Percentiles rank a stretch among this genome's conserved stretches.
phyloP scores from a whole-genome alignment of 2,888 invertebrate species.

The Rhopalosiphum nymphaeae region DNA sequence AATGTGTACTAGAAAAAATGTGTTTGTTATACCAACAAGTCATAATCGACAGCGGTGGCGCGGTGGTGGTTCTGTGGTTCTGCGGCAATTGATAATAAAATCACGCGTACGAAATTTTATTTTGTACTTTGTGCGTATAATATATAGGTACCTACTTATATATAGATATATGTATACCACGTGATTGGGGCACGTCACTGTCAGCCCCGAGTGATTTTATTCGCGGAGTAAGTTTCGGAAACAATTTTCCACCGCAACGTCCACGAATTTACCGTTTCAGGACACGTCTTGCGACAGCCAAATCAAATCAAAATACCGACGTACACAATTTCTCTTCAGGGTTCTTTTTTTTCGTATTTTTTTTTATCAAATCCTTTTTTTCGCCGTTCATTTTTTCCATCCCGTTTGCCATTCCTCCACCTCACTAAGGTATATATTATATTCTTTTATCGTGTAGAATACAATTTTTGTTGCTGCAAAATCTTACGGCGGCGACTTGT shows the following conservation, averaged over 20 bases:
- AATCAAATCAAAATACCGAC: slow-evolving; percentile 64
- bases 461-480: slow-evolving; percentile 10
- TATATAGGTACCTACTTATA: neutral
- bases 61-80: neutral
- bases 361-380: neutral
- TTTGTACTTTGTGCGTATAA: neutral
- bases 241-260: slow-evolving; percentile 54
- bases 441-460: neutral
- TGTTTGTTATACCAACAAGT: neutral
- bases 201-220: slow-evolving; percentile 59
- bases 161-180: slow-evolving; percentile 7
- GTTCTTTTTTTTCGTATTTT: neutral
- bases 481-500: slow-evolving; percentile 23
- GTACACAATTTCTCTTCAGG: slow-evolving; percentile 36
- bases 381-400: slow-evolving; percentile 15
- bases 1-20: neutral
- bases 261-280: slow-evolving; percentile 58
- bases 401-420: neutral
- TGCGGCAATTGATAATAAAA: slow-evolving; percentile 2
- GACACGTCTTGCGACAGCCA: slow-evolving; percentile 51
- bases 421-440: slow-evolving; percentile 16
- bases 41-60: neutral
- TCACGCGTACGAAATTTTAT: slow-evolving; percentile 19
- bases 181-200: slow-evolving; percentile 46
- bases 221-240: slow-evolving; percentile 53